Evolutionary conservation across 2,888 invertebrate species (phyloP), one percentile per base, ranked within the genome.

Genomic region (Campopleginae sp.): DNA sequence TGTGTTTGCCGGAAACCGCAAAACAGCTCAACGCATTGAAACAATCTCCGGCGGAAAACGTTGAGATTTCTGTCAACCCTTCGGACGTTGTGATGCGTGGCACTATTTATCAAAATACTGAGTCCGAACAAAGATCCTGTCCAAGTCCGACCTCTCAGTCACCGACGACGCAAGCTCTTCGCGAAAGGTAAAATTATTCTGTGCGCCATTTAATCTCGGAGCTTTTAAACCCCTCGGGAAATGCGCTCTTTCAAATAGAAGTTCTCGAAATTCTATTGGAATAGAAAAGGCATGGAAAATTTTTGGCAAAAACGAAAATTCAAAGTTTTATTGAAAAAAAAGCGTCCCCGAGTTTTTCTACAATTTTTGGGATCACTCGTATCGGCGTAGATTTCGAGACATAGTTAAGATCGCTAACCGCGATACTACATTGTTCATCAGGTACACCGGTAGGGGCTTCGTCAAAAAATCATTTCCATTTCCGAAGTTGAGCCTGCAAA

Each of bases 401-500:
- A 54, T 27, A 54, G 14, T 58, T 14, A 12, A 58, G 58, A 58
- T 58, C 27, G 75, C 84, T 84, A 84, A 86, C 70, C 68, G 74
- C 76, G 75, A 81, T 84, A 79, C 83, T 84, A 77, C 44, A 51
- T 86, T 65, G 80, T 82, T 70, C 88, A 77, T 42, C 80, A 93
- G 93, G 88, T 95, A 94, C 89, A 93, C 94, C 71, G 94, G 95
- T 63, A 94, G 95, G 77, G 95, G 95, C 82, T 95, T 95, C 90
- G 95, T 95, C 66, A 95, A 95, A 90, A 95, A 95, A 91, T 95
- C 95, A 87, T 94, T 95, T 78, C 95, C 95, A 66, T 95, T 95
- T 87, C 95, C 95, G 42, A 95, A 95, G 89, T 93, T 94, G 88
- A 94, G 94, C 88, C 90, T 94, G 66, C 94, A 94, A 88, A 94